Conservation (phyloP, 2,888 invertebrate genomes). For the Pardosa pseudoannulata region DNA sequence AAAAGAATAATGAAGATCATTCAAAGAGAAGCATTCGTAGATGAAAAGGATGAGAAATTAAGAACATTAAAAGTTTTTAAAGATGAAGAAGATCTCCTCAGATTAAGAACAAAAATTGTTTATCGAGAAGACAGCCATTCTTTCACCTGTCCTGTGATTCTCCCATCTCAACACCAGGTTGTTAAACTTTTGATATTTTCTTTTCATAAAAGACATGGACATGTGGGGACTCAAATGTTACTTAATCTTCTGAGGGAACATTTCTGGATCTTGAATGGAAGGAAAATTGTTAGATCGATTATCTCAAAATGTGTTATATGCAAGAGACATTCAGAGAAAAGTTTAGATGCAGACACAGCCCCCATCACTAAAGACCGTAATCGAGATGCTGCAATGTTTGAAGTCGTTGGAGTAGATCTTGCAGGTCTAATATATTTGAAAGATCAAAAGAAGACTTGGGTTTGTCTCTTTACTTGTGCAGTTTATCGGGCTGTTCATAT, state of each 20-base stretch:
- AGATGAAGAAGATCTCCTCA: background rate
- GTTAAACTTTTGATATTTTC: constrained; percentile 8
- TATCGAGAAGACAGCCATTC: constrained; percentile 19
- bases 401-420: too few relatives aligned
- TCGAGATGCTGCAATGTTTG: background rate
- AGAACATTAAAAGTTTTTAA: too few relatives aligned
- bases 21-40: background rate
- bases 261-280: too few relatives aligned
- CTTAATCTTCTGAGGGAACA: too few relatives aligned
- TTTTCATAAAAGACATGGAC: background rate
- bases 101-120: constrained; percentile 15
- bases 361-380: too few relatives aligned
- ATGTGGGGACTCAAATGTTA: constrained; percentile 17
- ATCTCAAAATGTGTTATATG: constrained; percentile 13
- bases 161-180: too few relatives aligned
- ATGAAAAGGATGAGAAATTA: too few relatives aligned
- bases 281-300: background rate
- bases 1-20: too few relatives aligned
- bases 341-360: too few relatives aligned
- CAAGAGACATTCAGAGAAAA: constrained; percentile 12
- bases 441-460: too few relatives aligned
- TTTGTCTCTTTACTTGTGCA: background rate
- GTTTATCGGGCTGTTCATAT: background rate
- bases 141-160: too few relatives aligned
- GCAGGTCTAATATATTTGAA: too few relatives aligned